Percentiles rank a stretch among this genome's conserved stretches.
Conservation (phyloP, 2,797 vertebrate genomes). For the Alcedo quadribrachys region DNA sequence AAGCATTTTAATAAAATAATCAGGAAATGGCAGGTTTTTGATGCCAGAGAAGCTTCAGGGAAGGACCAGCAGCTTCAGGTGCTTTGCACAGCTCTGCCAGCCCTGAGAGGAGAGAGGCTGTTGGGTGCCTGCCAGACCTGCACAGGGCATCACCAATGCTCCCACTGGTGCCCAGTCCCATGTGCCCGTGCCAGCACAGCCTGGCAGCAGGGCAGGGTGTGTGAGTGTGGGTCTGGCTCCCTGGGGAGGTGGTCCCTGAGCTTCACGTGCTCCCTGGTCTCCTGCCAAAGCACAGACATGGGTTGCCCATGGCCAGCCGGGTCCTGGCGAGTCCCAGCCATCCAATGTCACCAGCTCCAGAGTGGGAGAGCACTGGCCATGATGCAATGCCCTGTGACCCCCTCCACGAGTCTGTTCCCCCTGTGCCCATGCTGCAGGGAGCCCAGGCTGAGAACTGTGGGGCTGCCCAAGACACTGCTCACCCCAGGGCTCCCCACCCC, state of each 20-base stretch:
- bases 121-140: neutral
- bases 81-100: neutral
- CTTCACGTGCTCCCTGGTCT: neutral
- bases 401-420: neutral
- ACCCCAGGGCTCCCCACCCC: neutral
- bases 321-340: neutral
- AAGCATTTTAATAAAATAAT: neutral
- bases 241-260: neutral
- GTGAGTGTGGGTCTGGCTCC: accelerated
- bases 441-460: neutral
- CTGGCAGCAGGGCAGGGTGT: accelerated
- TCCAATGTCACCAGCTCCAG: accelerated
- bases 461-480: neutral
- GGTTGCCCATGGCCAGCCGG: neutral
- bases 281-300: neutral
- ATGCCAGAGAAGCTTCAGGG: neutral
- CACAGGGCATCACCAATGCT: neutral
- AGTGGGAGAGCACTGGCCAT: neutral
- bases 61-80: neutral
- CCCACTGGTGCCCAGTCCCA: too few species aligned
- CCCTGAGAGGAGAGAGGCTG: neutral
- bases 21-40: neutral
- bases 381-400: neutral
- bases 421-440: neutral
- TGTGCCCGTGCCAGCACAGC: neutral